Evolutionary conservation across 1,140 invertebrate genomes (phyloP), one percentile per base, ranked within the genome.

Genomic region (Calephelis virginiensis): DNA sequence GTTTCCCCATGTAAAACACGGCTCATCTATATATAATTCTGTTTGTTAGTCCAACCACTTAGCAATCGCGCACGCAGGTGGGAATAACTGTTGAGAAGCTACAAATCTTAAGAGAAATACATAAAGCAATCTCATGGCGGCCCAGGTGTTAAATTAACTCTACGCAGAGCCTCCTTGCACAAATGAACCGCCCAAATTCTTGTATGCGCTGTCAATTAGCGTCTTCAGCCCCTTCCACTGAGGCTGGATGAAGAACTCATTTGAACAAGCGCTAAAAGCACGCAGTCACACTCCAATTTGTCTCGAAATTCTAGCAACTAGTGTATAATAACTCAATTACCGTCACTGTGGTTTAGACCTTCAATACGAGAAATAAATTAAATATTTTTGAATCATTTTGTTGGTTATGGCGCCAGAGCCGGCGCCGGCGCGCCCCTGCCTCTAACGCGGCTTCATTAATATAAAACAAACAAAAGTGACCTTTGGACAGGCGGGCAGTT

Each of bases 381-480:
- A 89, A 88, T 86, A 85, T 84, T 87, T 82, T 83, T 80, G 82
- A 83, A 69, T 81, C 82, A 85, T 86, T 87, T 86, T 74, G 80
- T 77, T 76, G 70, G 68, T 71, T 74, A 76, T 86, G 87, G 88
- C 88, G 88, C 88, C 88, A 83, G 67, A 73, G 64, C 69, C 76
- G 86, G 82, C 86, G 88, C 85, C 86, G 82, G 82, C 88, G 85
- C 76, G 84, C 83, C 82, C 84, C 79, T 78, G 79, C 76, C 80
- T 77, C 84, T 78, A 73, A 73, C 82, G 73, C 80, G 80, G 79
- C 75, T 81, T 89, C 86, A 85, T 90, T 87, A 88, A 83, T 89
- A 87, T 78, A 91, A 91, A 89, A 91, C 85, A 91, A 90, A 91
- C 86, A 91, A 88, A 86, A 91, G 69, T 89, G 85, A 89, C 83